phyloP scores from a whole-genome alignment of 2,113 vertebrate species.

The Epinephelus cyanopodus region DNA sequence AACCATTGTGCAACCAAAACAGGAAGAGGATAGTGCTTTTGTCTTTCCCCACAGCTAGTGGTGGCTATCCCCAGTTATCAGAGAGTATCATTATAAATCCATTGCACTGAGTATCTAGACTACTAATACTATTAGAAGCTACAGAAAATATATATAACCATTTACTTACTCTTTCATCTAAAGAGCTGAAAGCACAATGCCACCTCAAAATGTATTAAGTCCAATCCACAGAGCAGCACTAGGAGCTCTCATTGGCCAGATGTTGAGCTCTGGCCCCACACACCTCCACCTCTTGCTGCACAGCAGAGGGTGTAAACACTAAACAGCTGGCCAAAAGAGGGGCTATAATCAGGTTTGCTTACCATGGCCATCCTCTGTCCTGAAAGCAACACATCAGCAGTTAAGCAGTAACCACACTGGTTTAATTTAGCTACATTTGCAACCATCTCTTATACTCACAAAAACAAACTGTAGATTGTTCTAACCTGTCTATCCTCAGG shows the following conservation, averaged over 20 bases:
- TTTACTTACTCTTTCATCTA: background rate
- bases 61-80: no score
- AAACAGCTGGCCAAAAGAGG: constrained; percentile 3
- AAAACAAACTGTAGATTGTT: background rate
- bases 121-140: no score
- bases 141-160: no score
- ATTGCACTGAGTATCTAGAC: no score
- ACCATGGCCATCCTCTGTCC: background rate
- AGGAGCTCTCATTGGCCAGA: background rate
- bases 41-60: no score
- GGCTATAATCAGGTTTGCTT: background rate
- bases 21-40: no score
- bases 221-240: background rate
- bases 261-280: background rate
- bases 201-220: background rate
- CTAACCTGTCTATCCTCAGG: background rate
- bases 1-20: no score
- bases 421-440: background rate
- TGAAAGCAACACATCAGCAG: background rate
- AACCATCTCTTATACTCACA: background rate
- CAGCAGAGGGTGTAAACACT: background rate
- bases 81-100: no score
- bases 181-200: background rate
- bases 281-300: constrained; percentile 10
- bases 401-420: background rate